Percentiles rank a stretch among this genome's conserved stretches.
phyloP scores from a whole-genome alignment of 2,797 vertebrate genomes.

The Merluccius polli region DNA sequence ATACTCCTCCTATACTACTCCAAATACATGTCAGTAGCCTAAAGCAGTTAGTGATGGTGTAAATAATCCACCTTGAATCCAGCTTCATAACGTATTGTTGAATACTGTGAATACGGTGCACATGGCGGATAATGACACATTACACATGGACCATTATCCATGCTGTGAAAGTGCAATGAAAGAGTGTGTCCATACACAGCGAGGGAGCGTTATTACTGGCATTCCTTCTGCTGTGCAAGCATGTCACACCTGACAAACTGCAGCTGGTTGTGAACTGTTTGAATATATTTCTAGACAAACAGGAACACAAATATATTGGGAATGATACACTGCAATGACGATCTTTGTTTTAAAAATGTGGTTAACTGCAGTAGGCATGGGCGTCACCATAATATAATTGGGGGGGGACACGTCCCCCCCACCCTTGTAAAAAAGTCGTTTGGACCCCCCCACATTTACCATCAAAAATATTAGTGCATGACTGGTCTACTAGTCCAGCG shows the following conservation, averaged over 20 bases:
- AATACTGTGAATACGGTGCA: conserved; percentile 61
- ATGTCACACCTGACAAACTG: conserved; percentile 30
- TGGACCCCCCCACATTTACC: too few species aligned
- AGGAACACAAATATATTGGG: neutral
- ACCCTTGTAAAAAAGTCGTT: too few species aligned
- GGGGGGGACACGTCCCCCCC: too few species aligned
- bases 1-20: conserved; percentile 14
- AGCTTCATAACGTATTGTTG: conserved; percentile 47
- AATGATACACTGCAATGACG: too few species aligned
- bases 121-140: neutral
- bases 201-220: neutral
- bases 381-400: too few species aligned
- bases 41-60: conserved; percentile 33
- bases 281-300: neutral
- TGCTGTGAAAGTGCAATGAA: conserved; percentile 45
- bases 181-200: conserved; percentile 31
- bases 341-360: too few species aligned
- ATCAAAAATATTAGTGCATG: too few species aligned
- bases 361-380: too few species aligned
- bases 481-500: too few species aligned
- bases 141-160: neutral
- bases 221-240: conserved; percentile 29
- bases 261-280: neutral
- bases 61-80: conserved; percentile 53
- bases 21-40: too few species aligned